Evolutionary conservation across 2,888 invertebrate genomes (phyloP).

Genomic region (Drosophila peninsularis): DNA sequence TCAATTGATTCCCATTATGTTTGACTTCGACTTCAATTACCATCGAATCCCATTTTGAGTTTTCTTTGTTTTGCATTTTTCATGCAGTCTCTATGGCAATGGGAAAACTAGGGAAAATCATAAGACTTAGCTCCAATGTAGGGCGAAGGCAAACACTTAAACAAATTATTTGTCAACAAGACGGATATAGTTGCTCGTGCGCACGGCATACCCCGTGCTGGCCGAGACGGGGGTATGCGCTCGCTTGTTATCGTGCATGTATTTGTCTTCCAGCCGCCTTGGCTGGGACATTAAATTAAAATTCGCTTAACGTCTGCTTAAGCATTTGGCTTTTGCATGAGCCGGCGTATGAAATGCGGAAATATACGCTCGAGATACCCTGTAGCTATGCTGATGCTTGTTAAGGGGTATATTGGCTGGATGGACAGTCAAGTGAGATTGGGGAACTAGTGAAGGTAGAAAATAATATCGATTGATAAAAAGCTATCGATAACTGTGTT

Average conservation of each 20-base stretch:
- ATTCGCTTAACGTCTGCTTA: constrained; percentile 16
- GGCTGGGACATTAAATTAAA: constrained; percentile 9
- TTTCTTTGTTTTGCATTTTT: background rate
- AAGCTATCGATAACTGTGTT: too few species aligned
- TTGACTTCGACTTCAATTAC: background rate
- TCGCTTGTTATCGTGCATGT: background rate
- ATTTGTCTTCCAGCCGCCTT: background rate
- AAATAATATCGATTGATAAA: too few species aligned
- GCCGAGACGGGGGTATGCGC: background rate
- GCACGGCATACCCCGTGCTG: background rate
- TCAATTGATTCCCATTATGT: constrained; percentile 3
- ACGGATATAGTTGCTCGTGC: constrained; percentile 2
- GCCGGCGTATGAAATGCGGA: constrained; percentile 41
- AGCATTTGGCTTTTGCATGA: constrained; percentile 38
- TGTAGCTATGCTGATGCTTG: background rate
- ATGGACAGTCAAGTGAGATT: background rate
- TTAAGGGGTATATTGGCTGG: background rate
- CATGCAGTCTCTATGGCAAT: too few species aligned
- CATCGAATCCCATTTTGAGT: background rate
- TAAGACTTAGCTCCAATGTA: background rate
- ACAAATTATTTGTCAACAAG: constrained; percentile 12
- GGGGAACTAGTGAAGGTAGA: background rate
- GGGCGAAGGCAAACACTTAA: background rate
- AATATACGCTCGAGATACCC: constrained; percentile 13
- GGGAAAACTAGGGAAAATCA: background rate